A percentile compares a stretch with the other conserved stretches of the same genome.
phyloP scores from a whole-genome alignment of 2,888 invertebrate genomes.

The Taphrorychus bicolor region DNA sequence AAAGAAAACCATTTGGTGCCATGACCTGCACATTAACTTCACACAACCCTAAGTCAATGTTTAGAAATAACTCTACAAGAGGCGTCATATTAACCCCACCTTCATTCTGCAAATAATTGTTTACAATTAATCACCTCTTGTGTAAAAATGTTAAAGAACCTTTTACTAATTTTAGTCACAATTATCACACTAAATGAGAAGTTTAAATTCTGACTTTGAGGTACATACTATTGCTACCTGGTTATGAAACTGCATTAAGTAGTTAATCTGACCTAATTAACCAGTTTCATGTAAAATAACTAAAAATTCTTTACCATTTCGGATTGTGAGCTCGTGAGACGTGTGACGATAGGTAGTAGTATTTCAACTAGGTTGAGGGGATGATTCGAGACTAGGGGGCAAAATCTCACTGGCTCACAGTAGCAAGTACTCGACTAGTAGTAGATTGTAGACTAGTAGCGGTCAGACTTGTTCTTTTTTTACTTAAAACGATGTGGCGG shows the following conservation, averaged over 20 bases:
- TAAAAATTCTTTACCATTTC: slow-evolving; percentile 55
- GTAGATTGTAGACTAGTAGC: slow-evolving; percentile 47
- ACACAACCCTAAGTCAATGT: no score
- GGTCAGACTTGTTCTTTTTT: slow-evolving; percentile 52
- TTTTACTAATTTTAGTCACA: no score
- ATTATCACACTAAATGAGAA: not conserved
- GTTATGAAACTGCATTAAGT: not conserved
- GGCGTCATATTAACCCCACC: no score
- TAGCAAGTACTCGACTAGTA: slow-evolving; percentile 41
- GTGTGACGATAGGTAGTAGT: slow-evolving; percentile 56
- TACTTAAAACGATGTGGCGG: slow-evolving; percentile 55
- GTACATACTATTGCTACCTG: not conserved
- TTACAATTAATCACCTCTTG: no score
- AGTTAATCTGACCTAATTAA: not conserved
- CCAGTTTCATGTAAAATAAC: slow-evolving; percentile 19
- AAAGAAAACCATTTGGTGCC: no score
- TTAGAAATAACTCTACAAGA: no score
- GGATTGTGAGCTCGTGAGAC: slow-evolving; percentile 56
- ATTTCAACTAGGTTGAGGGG: slow-evolving; percentile 51
- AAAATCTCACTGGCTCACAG: slow-evolving; percentile 59
- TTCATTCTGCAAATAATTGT: no score
- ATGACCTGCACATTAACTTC: no score
- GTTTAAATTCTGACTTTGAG: not conserved
- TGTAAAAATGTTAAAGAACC: no score
- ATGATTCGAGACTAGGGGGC: slow-evolving; percentile 47